These are phyloP conservation scores for Tapirus terrestris DNA, from an alignment of 2,113 vertebrate species.

Conservation along the genomic window DNA sequence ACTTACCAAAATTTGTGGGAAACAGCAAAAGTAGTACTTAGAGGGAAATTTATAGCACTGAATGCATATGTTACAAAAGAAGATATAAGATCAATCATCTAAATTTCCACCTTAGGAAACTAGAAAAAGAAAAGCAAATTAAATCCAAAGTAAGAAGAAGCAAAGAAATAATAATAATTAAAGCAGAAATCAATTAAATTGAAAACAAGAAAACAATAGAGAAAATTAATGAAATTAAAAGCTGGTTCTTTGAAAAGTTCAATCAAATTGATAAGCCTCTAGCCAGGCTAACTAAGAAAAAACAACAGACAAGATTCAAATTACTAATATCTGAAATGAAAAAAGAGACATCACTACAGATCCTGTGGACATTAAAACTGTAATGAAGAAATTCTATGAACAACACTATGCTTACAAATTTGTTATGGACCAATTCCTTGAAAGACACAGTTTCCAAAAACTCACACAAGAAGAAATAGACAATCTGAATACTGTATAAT, in stretches of 20 bases:
- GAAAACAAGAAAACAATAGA: too few species aligned
- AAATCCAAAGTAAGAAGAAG: too few species aligned
- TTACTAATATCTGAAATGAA: neutral
- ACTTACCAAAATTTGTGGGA: too few species aligned
- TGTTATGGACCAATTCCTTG: neutral
- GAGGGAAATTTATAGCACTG: too few species aligned
- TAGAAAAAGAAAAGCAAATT: too few species aligned
- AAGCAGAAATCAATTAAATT: too few species aligned
- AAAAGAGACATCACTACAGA: neutral
- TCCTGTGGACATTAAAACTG: neutral
- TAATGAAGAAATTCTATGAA: neutral
- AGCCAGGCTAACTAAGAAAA: neutral
- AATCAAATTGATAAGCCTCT: neutral
- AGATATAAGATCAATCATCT: too few species aligned
- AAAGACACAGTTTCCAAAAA: neutral
- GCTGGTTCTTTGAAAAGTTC: neutral
- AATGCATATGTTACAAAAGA: too few species aligned
- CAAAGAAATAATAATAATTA: too few species aligned
- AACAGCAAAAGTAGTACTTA: too few species aligned
- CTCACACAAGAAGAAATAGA: neutral
- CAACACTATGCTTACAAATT: neutral
- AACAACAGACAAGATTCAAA: neutral
- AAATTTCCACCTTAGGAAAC: too few species aligned
- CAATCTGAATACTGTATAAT: neutral
- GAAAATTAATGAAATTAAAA: too few species aligned